Evolutionary conservation across 1,140 invertebrate species (phyloP).

Genomic region (Euura saliciscinereae): DNA sequence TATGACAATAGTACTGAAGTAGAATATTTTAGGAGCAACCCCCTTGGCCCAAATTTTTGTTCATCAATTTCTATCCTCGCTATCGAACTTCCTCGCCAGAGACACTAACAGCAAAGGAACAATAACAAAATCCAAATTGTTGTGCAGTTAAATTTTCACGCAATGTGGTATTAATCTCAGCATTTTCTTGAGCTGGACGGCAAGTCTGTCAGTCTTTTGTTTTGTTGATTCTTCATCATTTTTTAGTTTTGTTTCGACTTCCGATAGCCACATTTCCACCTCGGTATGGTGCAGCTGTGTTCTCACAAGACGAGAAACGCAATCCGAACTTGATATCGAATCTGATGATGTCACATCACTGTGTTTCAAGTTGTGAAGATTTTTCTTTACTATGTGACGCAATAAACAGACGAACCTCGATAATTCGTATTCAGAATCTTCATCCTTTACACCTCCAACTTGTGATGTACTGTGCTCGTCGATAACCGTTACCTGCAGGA

Average conservation of each 20-base stretch:
- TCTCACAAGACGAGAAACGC: conserved; percentile 35
- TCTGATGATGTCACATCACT: not conserved
- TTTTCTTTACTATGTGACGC: conserved; percentile 33
- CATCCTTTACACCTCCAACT: not conserved
- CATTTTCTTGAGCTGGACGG: conserved; percentile 34
- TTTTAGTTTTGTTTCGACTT: conserved; percentile 23
- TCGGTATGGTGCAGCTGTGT: conserved; percentile 24
- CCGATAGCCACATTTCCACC: conserved; percentile 26
- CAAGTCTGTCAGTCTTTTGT: conserved; percentile 28
- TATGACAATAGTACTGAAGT: no score
- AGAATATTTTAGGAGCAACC: no score
- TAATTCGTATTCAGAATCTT: conserved; percentile 33
- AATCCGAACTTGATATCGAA: conserved; percentile 14
- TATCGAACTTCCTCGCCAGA: no score
- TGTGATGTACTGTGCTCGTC: conserved; percentile 33
- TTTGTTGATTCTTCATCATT: conserved; percentile 21
- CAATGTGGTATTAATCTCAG: conserved; percentile 40
- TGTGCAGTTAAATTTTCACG: conserved; percentile 33
- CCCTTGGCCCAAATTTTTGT: no score
- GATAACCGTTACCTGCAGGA: conserved; percentile 39
- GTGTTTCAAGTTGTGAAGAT: conserved; percentile 22
- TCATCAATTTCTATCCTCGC: no score
- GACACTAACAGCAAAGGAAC: no score
- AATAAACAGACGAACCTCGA: conserved; percentile 39
- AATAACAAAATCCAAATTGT: not conserved